Percentiles rank a stretch among this genome's conserved stretches.
Evolutionary conservation across 2,888 invertebrate genomes (phyloP).

Genomic region (Tetropium fuscum): DNA sequence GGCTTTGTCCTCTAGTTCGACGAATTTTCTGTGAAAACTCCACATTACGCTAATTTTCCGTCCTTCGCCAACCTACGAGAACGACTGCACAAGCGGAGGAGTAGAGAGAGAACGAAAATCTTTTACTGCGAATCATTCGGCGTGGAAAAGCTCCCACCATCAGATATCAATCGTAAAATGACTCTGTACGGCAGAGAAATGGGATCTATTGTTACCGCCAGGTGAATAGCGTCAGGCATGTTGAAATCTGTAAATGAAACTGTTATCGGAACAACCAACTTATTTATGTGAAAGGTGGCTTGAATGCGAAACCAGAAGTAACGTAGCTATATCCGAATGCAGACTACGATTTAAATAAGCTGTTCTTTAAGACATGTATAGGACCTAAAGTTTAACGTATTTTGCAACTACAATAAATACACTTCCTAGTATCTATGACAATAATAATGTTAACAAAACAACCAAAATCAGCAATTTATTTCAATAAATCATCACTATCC

Average conservation of each 20-base stretch:
- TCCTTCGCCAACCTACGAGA: slow-evolving; percentile 3
- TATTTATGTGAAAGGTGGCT: slow-evolving; percentile 13
- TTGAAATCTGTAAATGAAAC: slow-evolving; percentile 61
- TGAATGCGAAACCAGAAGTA: not conserved
- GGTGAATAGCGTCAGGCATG: slow-evolving; percentile 56
- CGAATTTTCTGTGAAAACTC: slow-evolving; percentile 46
- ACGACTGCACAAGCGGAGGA: not conserved
- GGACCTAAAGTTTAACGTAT: too few species aligned
- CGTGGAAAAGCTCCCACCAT: slow-evolving; percentile 50
- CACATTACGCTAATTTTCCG: slow-evolving; percentile 41
- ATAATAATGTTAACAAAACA: too few species aligned
- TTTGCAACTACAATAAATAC: too few species aligned
- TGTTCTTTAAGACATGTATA: too few species aligned
- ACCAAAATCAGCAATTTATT: too few species aligned
- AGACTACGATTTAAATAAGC: too few species aligned
- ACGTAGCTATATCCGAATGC: too few species aligned
- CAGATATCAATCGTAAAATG: slow-evolving; percentile 57
- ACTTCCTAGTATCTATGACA: too few species aligned
- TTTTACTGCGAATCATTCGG: slow-evolving; percentile 37
- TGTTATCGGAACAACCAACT: slow-evolving; percentile 51
- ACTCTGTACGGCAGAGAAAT: slow-evolving; percentile 48
- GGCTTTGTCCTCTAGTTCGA: slow-evolving; percentile 37
- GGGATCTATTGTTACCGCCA: slow-evolving; percentile 56
- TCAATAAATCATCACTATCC: too few species aligned
- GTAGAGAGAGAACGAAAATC: slow-evolving; percentile 26